Evolutionary conservation across 2,113 vertebrate species (phyloP).

Genomic region (Sminthopsis crassicaudata): DNA sequence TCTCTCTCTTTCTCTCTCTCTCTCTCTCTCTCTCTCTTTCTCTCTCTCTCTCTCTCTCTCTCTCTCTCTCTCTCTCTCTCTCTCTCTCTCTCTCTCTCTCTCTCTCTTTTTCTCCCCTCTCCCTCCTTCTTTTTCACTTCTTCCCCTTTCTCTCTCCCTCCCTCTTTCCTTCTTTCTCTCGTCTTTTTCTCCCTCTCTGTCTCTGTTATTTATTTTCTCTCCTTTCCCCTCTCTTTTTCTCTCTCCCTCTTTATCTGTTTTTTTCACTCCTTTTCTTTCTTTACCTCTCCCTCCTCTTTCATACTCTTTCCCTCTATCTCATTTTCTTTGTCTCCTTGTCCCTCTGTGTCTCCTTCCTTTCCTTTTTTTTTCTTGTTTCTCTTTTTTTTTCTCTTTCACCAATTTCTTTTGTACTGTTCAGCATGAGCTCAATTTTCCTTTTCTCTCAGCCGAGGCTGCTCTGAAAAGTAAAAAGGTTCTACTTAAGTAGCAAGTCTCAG

Average conservation of each 20-base stretch:
- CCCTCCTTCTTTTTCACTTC: too few species aligned
- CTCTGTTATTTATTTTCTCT: too few species aligned
- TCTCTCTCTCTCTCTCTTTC: too few species aligned
- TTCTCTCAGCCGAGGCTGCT: not conserved
- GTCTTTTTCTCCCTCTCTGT: not conserved
- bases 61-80: constrained; percentile 35
- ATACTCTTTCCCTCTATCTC: not conserved
- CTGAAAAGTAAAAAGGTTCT: not conserved
- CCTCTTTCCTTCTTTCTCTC: not conserved
- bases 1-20: not conserved
- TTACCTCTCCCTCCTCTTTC: not conserved
- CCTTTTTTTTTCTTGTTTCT: not conserved
- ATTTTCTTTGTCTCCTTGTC: too few species aligned
- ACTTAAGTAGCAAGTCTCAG: not conserved
- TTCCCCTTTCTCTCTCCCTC: not conserved
- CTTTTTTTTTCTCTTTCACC: not conserved
- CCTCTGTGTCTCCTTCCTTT: too few species aligned
- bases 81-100: not conserved
- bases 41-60: not conserved
- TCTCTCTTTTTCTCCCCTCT: not conserved
- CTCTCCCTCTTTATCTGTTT: not conserved
- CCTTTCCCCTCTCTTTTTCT: not conserved
- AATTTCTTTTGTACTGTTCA: not conserved
- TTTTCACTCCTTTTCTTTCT: not conserved
- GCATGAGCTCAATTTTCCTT: not conserved